phyloP scores from a whole-genome alignment of 2,113 vertebrate species.

The Ahaetulla prasina region DNA sequence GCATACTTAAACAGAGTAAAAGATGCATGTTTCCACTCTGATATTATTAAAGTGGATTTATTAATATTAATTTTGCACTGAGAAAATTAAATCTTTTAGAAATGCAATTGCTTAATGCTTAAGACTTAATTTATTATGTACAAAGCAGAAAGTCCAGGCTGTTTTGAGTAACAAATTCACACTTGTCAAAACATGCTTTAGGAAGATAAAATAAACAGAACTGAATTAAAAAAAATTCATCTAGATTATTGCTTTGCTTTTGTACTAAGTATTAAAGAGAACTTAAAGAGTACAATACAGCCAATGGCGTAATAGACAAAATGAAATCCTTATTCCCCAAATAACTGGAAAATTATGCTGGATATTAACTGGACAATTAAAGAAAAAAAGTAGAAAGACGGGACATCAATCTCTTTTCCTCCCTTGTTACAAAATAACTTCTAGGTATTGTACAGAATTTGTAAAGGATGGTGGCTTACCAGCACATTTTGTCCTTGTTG shows the following conservation, averaged over 20 bases:
- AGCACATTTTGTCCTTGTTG: slow-evolving; percentile 95
- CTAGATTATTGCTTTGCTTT: background rate
- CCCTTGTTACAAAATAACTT: background rate
- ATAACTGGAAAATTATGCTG: background rate
- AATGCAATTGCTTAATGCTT: background rate
- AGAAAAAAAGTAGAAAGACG: background rate
- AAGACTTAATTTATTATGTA: background rate
- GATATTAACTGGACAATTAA: background rate
- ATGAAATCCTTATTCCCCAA: background rate
- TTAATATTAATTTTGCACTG: background rate
- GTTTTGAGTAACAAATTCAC: background rate
- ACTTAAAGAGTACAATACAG: background rate
- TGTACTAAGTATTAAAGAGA: background rate
- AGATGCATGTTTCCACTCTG: background rate
- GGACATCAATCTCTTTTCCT: background rate
- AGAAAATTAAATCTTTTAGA: background rate
- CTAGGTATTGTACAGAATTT: background rate
- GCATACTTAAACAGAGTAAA: background rate
- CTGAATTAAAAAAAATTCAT: background rate
- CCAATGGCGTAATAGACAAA: background rate
- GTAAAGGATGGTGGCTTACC: slow-evolving; percentile 65
- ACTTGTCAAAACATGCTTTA: background rate
- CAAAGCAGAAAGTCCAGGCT: background rate
- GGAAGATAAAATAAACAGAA: background rate
- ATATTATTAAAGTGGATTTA: background rate